phyloP scores from a whole-genome alignment of 1,140 invertebrate species.

The Drosophila varians region DNA sequence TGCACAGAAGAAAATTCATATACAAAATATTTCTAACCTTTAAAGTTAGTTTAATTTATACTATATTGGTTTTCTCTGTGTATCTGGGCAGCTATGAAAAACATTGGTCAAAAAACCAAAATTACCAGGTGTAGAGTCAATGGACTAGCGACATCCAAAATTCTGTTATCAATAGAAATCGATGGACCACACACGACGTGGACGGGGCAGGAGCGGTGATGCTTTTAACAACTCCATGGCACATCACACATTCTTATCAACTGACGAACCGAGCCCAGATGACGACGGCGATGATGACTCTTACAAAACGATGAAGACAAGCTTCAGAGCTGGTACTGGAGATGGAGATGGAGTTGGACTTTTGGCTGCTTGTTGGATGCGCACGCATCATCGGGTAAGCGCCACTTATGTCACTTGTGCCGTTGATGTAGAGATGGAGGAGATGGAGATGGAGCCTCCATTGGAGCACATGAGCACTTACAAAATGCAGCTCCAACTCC shows the following conservation, averaged over 20 bases:
- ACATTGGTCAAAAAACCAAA: background rate
- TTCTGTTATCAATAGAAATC: constrained; percentile 66
- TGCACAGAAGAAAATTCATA: constrained; percentile 2
- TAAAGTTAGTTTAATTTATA: background rate
- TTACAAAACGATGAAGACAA: constrained; percentile 73
- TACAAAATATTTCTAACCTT: background rate
- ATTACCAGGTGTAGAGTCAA: constrained; percentile 15
- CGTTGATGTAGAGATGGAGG: constrained; percentile 73
- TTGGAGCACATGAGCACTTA: constrained; percentile 51
- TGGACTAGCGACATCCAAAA: constrained; percentile 37
- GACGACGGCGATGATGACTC: constrained; percentile 36
- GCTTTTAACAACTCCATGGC: constrained; percentile 73
- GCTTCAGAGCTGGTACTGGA: constrained; percentile 22
- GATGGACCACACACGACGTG: constrained; percentile 62
- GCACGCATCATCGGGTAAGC: constrained; percentile 82
- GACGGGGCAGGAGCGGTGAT: constrained; percentile 61
- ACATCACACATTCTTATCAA: constrained; percentile 72
- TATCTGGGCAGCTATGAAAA: constrained; percentile 21
- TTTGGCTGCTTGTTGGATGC: constrained; percentile 71
- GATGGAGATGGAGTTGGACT: constrained; percentile 35
- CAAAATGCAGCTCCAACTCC: constrained; percentile 56
- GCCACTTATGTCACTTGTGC: constrained; percentile 83
- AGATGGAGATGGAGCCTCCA: constrained; percentile 55
- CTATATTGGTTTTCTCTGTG: background rate
- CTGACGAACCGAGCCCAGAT: constrained; percentile 11